Conservation (phyloP, 2,888 invertebrate species). For the Muschampia plurimacula region DNA sequence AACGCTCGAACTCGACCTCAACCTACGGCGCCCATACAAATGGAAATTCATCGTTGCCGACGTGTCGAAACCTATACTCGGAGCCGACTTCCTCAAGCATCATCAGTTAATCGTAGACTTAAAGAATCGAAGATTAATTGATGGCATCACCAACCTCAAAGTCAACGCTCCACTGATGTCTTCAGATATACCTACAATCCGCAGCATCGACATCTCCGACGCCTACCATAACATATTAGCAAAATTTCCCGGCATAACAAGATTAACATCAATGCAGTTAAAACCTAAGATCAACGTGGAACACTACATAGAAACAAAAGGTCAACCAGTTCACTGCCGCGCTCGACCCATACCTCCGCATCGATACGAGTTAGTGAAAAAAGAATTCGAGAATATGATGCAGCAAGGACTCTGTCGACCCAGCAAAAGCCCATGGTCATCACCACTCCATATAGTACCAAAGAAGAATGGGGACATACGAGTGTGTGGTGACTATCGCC, state of each 20-base stretch:
- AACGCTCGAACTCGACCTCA: conserved; percentile 28
- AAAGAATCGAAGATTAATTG: conserved; percentile 22
- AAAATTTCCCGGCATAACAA: conserved; percentile 7
- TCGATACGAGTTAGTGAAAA: neutral
- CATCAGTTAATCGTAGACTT: conserved; percentile 19
- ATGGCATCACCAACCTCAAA: conserved; percentile 21
- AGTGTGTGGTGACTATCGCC: conserved; percentile 42
- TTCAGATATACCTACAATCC: conserved; percentile 6
- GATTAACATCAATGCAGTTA: conserved; percentile 7
- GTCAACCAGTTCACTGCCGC: conserved; percentile 16
- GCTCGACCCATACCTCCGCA: conserved; percentile 21
- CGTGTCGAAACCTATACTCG: conserved; percentile 34
- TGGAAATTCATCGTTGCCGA: conserved; percentile 38
- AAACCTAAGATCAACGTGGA: conserved; percentile 13
- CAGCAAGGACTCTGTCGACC: conserved; percentile 1
- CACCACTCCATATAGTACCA: conserved; percentile 33
- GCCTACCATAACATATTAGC: conserved; percentile 14
- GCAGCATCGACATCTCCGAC: conserved; percentile 9
- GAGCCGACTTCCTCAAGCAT: conserved; percentile 38
- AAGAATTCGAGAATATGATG: neutral
- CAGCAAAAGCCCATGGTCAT: conserved; percentile 37
- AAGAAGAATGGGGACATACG: conserved; percentile 34
- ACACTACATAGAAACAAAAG: conserved; percentile 23
- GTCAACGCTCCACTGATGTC: conserved; percentile 11
- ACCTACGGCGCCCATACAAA: conserved; percentile 32